A percentile compares a stretch with the other conserved stretches of the same genome.
Conservation (phyloP, 2,888 invertebrate genomes). For the Torymus texanus region DNA sequence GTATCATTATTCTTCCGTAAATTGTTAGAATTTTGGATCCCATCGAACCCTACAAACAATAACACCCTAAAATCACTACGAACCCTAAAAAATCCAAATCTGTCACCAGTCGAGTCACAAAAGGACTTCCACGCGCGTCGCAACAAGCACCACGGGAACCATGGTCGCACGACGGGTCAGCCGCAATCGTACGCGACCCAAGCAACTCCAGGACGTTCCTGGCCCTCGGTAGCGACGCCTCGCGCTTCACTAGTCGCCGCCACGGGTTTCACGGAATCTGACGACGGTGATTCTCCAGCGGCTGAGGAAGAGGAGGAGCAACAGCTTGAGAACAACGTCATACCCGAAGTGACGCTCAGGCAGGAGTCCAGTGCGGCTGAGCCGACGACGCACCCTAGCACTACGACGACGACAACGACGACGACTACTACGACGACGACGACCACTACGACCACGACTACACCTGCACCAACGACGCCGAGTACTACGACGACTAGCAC, state of each 20-base stretch:
- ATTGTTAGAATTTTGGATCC: no score
- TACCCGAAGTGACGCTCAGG: conserved; percentile 67
- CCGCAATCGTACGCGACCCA: conserved; percentile 69
- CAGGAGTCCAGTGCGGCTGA: conserved; percentile 47
- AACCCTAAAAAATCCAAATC: conserved; percentile 21
- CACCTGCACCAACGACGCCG: conserved; percentile 65
- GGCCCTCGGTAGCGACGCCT: conserved; percentile 76
- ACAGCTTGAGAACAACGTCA: conserved; percentile 68
- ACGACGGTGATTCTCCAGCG: conserved; percentile 48
- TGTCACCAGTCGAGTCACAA: conserved; percentile 86
- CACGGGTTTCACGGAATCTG: conserved; percentile 71
- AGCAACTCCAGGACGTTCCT: conserved; percentile 68
- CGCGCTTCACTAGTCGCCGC: conserved; percentile 76
- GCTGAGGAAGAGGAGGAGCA: conserved; percentile 1
- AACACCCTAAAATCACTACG: no score
- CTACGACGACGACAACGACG: conserved; percentile 68
- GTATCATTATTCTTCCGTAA: no score
- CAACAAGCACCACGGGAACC: conserved; percentile 69
- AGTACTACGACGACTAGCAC: conserved; percentile 72
- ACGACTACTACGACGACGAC: conserved; percentile 21
- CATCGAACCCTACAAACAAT: no score
- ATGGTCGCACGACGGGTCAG: conserved; percentile 71
- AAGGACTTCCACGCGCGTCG: conserved; percentile 86
- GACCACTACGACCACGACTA: conserved; percentile 71
- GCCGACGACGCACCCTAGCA: conserved; percentile 71